These are phyloP conservation scores for Erebia palarica DNA, from an alignment of 2,888 invertebrate genomes.

Conservation along the genomic window DNA sequence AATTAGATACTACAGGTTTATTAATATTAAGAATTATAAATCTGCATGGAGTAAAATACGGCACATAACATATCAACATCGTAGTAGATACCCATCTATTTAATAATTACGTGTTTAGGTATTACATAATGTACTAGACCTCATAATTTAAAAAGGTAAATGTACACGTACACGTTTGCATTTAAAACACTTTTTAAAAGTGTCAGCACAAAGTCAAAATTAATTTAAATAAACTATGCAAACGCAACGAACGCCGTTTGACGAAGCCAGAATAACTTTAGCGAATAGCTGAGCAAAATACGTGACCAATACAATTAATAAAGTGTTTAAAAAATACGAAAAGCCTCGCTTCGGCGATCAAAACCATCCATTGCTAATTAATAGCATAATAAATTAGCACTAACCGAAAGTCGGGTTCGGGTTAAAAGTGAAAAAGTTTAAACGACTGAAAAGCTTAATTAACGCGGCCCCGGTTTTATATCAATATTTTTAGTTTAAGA, in stretches of 20 bases:
- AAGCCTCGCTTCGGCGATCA: slow-evolving; percentile 56
- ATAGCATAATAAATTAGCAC: slow-evolving; percentile 68
- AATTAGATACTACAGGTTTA: no score
- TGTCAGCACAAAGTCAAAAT: neutral
- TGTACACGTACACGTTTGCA: neutral
- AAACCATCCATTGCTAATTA: slow-evolving; percentile 74
- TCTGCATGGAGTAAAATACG: no score
- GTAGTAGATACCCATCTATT: no score
- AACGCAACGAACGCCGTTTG: slow-evolving; percentile 5
- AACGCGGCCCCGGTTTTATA: slow-evolving; percentile 70
- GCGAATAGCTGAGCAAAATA: slow-evolving; percentile 11
- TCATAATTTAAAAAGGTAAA: neutral
- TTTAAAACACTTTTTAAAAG: neutral
- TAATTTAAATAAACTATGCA: slow-evolving; percentile 5
- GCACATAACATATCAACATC: no score
- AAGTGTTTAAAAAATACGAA: slow-evolving; percentile 29
- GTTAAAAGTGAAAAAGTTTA: slow-evolving; percentile 66
- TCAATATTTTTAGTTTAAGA: slow-evolving; percentile 80
- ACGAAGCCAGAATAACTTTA: neutral
- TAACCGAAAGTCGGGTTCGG: slow-evolving; percentile 62
- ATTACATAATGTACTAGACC: neutral
- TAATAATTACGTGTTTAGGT: neutral
- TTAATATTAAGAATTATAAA: no score
- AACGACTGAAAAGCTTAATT: slow-evolving; percentile 78
- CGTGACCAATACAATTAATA: slow-evolving; percentile 36